These are phyloP conservation scores for Paracanthobrama guichenoti DNA, from an alignment of 2,113 vertebrate species.

Conservation along the genomic window DNA sequence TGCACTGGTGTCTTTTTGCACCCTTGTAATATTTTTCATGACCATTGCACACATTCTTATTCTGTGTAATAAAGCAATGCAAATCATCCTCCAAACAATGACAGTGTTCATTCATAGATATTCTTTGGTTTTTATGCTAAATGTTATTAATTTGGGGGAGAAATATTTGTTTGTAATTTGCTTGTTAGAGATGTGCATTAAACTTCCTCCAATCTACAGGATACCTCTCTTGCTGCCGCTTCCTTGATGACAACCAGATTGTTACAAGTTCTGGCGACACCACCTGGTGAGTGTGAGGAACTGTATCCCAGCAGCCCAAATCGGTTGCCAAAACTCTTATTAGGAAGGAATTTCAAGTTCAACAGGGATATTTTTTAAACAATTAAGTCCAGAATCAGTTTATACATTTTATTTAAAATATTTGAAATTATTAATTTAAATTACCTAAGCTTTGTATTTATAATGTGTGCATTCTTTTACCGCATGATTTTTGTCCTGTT, in stretches of 20 bases:
- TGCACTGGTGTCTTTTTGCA: neutral
- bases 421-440: neutral
- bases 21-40: too few species aligned
- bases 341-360: neutral
- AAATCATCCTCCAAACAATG: neutral
- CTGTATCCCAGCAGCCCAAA: neutral
- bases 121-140: neutral
- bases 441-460: neutral
- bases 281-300: conserved; percentile 86
- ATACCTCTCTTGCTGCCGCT: conserved; percentile 98
- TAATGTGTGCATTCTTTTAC: neutral
- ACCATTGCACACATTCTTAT: too few species aligned
- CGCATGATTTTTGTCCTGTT: too few species aligned
- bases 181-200: neutral
- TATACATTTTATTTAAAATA: neutral
- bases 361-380: neutral
- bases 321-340: neutral
- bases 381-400: neutral
- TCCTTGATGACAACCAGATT: conserved; percentile 99
- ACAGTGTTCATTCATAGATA: neutral
- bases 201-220: conserved; percentile 72
- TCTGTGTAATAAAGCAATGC: neutral
- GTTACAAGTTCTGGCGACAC: conserved; percentile 99
- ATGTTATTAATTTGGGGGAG: neutral
- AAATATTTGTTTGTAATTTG: conserved; percentile 3